A percentile compares a stretch with the other conserved stretches of the same genome.
These are phyloP conservation scores for Nasonia longicornis DNA, from an alignment of 1,140 invertebrate species.

Conservation along the genomic window DNA sequence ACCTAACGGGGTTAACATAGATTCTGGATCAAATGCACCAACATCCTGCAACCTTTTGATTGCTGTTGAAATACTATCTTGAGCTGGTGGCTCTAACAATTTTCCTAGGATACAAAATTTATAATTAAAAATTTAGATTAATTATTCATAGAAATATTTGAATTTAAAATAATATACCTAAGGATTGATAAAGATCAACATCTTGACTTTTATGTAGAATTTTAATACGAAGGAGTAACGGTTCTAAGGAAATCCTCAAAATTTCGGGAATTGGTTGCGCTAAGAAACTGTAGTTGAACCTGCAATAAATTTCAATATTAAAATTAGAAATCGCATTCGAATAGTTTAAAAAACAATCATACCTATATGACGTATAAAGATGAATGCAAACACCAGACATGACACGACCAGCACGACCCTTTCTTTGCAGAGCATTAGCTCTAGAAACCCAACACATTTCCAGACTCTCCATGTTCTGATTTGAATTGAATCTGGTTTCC, in stretches of 20 bases:
- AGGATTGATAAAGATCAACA: conserved; percentile 76
- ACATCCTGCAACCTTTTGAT: conserved; percentile 83
- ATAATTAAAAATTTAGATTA: conserved; percentile 9
- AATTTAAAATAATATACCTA: conserved; percentile 60
- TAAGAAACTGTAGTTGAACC: conserved; percentile 73
- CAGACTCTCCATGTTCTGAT: conserved; percentile 87
- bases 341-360: background rate
- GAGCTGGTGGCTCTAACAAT: conserved; percentile 85
- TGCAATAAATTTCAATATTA: conserved; percentile 43
- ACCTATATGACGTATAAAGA: conserved; percentile 81
- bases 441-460: conserved; percentile 84
- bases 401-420: conserved; percentile 88
- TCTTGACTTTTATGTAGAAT: conserved; percentile 79
- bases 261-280: conserved; percentile 87
- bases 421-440: conserved; percentile 85
- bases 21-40: conserved; percentile 85
- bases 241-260: conserved; percentile 85
- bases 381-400: conserved; percentile 87
- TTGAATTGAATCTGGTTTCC: conserved; percentile 87
- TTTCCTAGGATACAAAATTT: conserved; percentile 61
- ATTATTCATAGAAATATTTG: conserved; percentile 3
- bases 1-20: conserved; percentile 88
- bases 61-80: conserved; percentile 82
- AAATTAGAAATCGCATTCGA: background rate
- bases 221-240: conserved; percentile 89